Percentiles rank a stretch among this genome's conserved stretches.
phyloP scores from a whole-genome alignment of 2,888 invertebrate species.

The Muscina levida region DNA sequence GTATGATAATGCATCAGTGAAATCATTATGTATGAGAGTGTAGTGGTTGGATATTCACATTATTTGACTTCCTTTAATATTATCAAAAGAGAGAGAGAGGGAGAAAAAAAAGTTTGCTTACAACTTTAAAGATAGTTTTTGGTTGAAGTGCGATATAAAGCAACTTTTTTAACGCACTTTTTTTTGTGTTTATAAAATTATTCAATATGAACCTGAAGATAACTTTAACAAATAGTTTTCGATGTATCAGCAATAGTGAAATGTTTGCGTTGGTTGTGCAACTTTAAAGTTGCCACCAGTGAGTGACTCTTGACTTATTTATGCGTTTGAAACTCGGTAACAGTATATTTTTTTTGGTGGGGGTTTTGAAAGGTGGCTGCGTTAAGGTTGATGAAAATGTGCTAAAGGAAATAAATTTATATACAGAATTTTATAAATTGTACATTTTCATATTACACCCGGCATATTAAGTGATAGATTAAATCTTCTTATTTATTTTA shows the following conservation, averaged over 20 bases:
- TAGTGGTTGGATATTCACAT: background rate
- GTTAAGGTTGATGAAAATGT: too few relatives aligned
- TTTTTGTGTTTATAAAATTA: background rate
- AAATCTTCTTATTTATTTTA: too few relatives aligned
- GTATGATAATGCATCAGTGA: too few relatives aligned
- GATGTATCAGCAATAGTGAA: constrained; percentile 23
- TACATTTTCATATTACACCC: too few relatives aligned
- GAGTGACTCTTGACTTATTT: constrained; percentile 31
- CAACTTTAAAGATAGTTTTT: constrained; percentile 6
- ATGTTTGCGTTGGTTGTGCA: background rate
- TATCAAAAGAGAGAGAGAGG: too few relatives aligned
- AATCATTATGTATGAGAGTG: background rate
- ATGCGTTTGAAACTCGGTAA: constrained; percentile 34
- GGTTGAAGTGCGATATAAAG: constrained; percentile 6
- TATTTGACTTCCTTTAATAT: too few relatives aligned
- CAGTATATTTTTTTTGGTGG: too few relatives aligned
- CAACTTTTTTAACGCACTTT: background rate
- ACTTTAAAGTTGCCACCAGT: constrained; percentile 11
- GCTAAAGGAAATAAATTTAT: too few relatives aligned
- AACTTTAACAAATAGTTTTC: constrained; percentile 35
- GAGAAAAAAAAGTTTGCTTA: background rate
- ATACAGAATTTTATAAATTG: too few relatives aligned
- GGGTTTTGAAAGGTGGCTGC: too few relatives aligned
- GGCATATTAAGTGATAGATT: too few relatives aligned
- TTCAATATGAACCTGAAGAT: constrained; percentile 20